Evolutionary conservation across 53 echinoderm and acorn worm genomes (phyloP), one percentile per base, ranked within the genome.

Genomic region (Paelopatides confundens): DNA sequence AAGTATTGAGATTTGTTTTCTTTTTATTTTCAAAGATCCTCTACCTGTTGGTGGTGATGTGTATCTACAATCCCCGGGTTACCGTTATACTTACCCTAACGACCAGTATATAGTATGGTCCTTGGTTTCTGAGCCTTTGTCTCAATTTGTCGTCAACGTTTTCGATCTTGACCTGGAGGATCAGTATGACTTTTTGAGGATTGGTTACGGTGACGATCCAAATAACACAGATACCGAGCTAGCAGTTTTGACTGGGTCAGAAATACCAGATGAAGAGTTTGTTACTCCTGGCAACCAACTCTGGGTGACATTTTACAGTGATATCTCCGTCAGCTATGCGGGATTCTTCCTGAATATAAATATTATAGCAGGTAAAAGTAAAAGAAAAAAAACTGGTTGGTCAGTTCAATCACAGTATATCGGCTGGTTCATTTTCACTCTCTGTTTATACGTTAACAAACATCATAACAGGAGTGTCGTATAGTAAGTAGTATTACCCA

Each of bases 261-360:
- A 52, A 24, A 14, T 53, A 21, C 50, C 27, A 5, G 51, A 53
- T 7, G 33, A 21, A 52, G 27, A 21, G 4, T 31, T 79, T 17
- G 79, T 50, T 24, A 79, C 79, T 8, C 79, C 30, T 2, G 53
- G 32, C 27, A 79, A 79, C 48, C 14, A 11, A 33, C 52, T 79
- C 23, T 79, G 53, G 50, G 58, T 79, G 24, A 28, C 27, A 17
- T 54, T 79, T 7, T 24, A 31, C 47, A 79, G 30, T 17, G 79
- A 79, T 30, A 11, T 1, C 13, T 27, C 58, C 31, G 28, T 79
- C 34, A 79, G 52, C 53, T n/a, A n/a, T n/a, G 14, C 52, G 17
- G 79, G 79, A 50, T 79, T 79, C 31, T 50, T 34, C 79, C 13
- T 79, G 15, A 54, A 79, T 53, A 24, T 79, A 3, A 27, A 15